Evolutionary conservation across 2,797 vertebrate species (phyloP), one percentile per base, ranked within the genome.

Genomic region (Ctenosaura bakeri): DNA sequence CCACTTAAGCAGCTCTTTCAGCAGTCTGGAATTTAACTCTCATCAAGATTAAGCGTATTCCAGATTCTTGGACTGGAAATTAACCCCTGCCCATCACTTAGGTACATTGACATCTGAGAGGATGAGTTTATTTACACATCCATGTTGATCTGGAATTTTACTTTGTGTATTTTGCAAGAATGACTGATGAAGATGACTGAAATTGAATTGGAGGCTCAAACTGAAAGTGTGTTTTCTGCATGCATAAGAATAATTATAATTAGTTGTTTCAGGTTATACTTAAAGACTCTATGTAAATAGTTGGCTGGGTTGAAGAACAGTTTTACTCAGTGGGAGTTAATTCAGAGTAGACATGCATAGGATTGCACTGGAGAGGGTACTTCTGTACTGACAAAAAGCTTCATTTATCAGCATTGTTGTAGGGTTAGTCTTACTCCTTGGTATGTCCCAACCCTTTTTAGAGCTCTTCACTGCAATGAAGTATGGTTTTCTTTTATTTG

Each of bases 21-120:
- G 73, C 59, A 90, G 71, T 86, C 79, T 38, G 56, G 26, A 80
- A 3, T 93, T 90, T 59, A 93, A 9, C 38, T 95, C 42, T 42
- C 62, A 92, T 87, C 54, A 89, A 88, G 74, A 73, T 89, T 87
- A 87, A 52, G 64, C 80, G 74, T 87, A 88, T 16, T 66, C 89
- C 88, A 93, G 83, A 92, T 69, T 86, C 93, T 92, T 93, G 88
- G 73, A 74, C 83, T 76, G 86, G 83, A 89, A 86, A 92, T 90
- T 92, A 92, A 93, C 87, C 83, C 77, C 22, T 56, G 35, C 54
- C 0, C 82, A 91, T 13, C 78, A 32, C 86, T 1, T 42, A 35
- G 78, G 89, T 91, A 78, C 12, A n/a, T 18, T 86, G 81, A 54
- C 81, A 54, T 90, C 46, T 76, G 87, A 74, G 54, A 86, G 22